Evolutionary conservation across 2,797 vertebrate species (phyloP).

Genomic region (Pseudochromis fuscus): DNA sequence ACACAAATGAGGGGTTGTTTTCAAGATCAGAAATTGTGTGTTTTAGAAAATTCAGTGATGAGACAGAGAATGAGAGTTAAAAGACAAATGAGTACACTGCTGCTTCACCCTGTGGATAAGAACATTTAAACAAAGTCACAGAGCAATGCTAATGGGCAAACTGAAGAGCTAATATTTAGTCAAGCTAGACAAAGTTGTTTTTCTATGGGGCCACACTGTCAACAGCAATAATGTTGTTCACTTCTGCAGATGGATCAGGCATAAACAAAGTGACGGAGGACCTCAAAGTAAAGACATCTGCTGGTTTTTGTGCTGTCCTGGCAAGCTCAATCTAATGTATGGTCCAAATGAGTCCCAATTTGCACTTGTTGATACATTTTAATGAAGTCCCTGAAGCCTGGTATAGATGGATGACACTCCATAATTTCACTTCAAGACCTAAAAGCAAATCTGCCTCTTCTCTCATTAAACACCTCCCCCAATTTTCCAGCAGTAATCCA

Average conservation of each 20-base stretch:
- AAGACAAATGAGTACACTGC: conserved; percentile 16
- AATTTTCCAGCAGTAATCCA: conserved; percentile 27
- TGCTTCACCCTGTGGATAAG: conserved; percentile 15
- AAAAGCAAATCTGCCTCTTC: conserved; percentile 35
- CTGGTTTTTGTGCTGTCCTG: conserved; percentile 26
- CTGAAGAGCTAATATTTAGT: conserved; percentile 29
- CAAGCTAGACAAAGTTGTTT: conserved; percentile 2
- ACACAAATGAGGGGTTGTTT: conserved; percentile 47
- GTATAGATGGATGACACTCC: conserved; percentile 56
- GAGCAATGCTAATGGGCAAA: conserved; percentile 2
- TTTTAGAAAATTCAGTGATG: conserved; percentile 28
- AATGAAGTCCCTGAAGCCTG: conserved; percentile 63
- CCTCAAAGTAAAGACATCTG: conserved; percentile 28
- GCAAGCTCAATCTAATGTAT: conserved; percentile 34
- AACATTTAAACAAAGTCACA: conserved; percentile 13
- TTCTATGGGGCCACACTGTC: conserved; percentile 2
- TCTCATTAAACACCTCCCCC: conserved; percentile 30
- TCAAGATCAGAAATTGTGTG: conserved; percentile 9
- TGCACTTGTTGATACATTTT: conserved; percentile 58
- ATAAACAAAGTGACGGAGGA: conserved; percentile 25
- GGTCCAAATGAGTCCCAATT: conserved; percentile 52
- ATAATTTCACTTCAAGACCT: conserved; percentile 46
- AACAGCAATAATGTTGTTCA: conserved; percentile 17
- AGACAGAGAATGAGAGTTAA: conserved; percentile 5
- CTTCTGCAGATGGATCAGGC: conserved; percentile 16